phyloP scores from a whole-genome alignment of 2,797 vertebrate species.

The Cuniculus paca region DNA sequence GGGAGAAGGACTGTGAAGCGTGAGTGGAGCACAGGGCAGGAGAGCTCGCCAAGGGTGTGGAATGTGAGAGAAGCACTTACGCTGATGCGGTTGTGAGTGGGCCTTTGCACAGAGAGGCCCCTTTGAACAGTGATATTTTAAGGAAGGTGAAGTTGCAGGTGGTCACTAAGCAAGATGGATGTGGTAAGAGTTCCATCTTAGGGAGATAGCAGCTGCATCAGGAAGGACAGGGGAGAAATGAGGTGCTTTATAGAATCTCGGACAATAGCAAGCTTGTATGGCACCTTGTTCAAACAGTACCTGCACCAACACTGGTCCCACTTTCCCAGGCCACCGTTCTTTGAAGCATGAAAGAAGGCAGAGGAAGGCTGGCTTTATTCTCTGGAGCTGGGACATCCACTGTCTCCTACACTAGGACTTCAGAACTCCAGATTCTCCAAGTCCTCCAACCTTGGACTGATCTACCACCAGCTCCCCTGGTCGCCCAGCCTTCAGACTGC shows the following conservation, averaged over 20 bases:
- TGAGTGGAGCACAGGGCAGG: background rate
- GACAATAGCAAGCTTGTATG: background rate
- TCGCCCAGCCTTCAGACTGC: background rate
- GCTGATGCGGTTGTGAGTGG: accelerated
- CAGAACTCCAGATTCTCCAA: background rate
- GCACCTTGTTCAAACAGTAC: background rate
- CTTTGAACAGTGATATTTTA: background rate
- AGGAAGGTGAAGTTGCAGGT: background rate
- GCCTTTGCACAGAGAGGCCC: background rate
- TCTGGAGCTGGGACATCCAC: background rate
- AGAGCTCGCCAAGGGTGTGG: too few species aligned
- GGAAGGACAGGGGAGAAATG: background rate
- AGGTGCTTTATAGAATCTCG: background rate
- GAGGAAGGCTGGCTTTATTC: background rate
- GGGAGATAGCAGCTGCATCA: background rate
- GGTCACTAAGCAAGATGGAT: background rate
- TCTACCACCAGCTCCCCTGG: background rate
- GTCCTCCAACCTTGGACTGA: background rate
- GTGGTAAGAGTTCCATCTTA: background rate
- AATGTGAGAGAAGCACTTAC: background rate
- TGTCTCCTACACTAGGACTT: background rate
- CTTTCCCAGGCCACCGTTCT: background rate
- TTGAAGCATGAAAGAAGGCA: background rate
- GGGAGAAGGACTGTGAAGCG: background rate
- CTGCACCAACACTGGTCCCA: accelerated